Evolutionary conservation across 30 jellyfish, hydroid and myxozoan genomes (phyloP).

Genomic region (Chironex yamaguchii): DNA sequence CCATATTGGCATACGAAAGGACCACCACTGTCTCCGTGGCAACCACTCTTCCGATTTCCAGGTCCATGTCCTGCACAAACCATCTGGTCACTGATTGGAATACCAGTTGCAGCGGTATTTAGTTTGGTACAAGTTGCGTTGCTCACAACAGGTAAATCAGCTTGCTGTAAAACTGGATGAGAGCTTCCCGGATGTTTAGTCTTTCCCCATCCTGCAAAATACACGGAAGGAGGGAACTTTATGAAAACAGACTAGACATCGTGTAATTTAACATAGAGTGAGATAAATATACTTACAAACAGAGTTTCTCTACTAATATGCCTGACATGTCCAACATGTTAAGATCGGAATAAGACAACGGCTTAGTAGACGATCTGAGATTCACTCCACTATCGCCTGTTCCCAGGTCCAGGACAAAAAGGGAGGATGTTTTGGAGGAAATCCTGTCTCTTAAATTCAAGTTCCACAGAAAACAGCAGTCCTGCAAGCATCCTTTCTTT

Average conservation of each 20-base stretch:
- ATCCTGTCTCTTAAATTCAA: too few relatives aligned
- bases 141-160: constrained; percentile 73
- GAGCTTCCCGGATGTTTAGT: constrained; percentile 80
- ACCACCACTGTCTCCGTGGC: constrained; percentile 93
- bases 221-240: neutral
- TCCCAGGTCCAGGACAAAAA: neutral
- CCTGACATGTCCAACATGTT: too few relatives aligned
- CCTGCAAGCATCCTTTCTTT: too few relatives aligned
- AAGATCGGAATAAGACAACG: too few relatives aligned
- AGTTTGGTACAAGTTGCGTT: constrained; percentile 45
- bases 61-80: constrained; percentile 82
- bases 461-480: too few relatives aligned
- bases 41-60: constrained; percentile 65
- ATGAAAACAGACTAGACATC: neutral
- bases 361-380: too few relatives aligned
- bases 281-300: neutral
- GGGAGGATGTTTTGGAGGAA: too few relatives aligned
- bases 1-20: constrained; percentile 74
- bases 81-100: constrained; percentile 33
- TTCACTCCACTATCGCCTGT: neutral
- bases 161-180: constrained; percentile 80
- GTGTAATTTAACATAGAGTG: neutral
- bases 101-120: constrained; percentile 46
- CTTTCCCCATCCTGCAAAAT: constrained; percentile 87
- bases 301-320: too few relatives aligned